Percentiles rank a stretch among this genome's conserved stretches.
phyloP scores from a whole-genome alignment of 2,888 invertebrate genomes.

The Nomada ruficornis region DNA sequence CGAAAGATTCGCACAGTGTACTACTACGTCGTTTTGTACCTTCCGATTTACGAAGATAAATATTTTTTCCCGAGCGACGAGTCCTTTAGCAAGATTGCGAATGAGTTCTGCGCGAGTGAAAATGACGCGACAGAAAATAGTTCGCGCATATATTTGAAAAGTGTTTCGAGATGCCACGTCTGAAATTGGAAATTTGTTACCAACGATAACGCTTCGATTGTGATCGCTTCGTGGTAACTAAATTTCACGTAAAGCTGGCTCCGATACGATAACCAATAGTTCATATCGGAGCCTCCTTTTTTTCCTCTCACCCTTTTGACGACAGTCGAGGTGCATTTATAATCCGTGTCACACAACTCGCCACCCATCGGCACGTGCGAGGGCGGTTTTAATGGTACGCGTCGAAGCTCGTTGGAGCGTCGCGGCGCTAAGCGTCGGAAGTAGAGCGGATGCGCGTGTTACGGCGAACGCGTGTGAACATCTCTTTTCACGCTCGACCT shows the following conservation, averaged over 20 bases:
- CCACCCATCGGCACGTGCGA: slow-evolving; percentile 70
- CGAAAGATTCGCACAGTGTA: not conserved
- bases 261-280: slow-evolving; percentile 32
- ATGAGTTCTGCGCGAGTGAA: not conserved
- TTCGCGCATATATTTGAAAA: too few relatives aligned
- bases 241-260: slow-evolving; percentile 6
- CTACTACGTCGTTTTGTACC: not conserved
- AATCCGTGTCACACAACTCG: slow-evolving; percentile 64
- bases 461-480: slow-evolving; percentile 46
- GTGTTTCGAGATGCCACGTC: too few relatives aligned
- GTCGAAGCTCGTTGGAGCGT: slow-evolving; percentile 78
- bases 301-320: slow-evolving; percentile 56
- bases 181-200: too few relatives aligned
- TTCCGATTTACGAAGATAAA: slow-evolving; percentile 12
- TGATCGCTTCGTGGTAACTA: not conserved
- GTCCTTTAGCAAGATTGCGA: not conserved
- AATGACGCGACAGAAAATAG: too few relatives aligned
- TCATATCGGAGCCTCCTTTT: slow-evolving; percentile 58
- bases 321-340: slow-evolving; percentile 61
- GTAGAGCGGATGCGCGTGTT: slow-evolving; percentile 80
- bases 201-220: not conserved
- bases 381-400: slow-evolving; percentile 73
- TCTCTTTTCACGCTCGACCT: slow-evolving; percentile 68
- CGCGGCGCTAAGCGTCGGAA: slow-evolving; percentile 83
- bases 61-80: not conserved